phyloP scores from a whole-genome alignment of 2,113 vertebrate genomes.

The Prochilodus magdalenae region DNA sequence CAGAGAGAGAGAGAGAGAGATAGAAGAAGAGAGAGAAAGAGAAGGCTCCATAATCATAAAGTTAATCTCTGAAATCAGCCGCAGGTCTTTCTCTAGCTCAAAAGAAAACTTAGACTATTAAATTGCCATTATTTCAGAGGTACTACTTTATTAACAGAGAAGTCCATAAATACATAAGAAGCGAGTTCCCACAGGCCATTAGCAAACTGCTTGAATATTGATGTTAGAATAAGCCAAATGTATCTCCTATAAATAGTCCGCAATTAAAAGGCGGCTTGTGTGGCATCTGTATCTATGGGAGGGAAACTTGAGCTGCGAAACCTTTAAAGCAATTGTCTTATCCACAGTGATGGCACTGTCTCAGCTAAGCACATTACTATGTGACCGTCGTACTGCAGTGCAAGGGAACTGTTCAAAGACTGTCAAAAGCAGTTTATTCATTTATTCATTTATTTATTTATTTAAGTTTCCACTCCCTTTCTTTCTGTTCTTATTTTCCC shows the following conservation, averaged over 20 bases:
- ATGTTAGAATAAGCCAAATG: neutral
- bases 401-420: neutral
- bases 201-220: neutral
- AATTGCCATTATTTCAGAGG: neutral
- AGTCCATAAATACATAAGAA: constrained; percentile 3
- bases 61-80: neutral
- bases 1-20: neutral
- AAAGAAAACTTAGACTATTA: neutral
- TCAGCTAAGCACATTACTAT: constrained; percentile 10
- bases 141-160: constrained; percentile 4
- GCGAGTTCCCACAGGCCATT: neutral
- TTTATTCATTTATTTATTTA: neutral
- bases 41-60: neutral
- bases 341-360: neutral
- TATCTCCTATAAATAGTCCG: neutral
- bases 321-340: neutral
- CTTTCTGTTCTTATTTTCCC: neutral
- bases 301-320: neutral
- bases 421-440: constrained; percentile 8
- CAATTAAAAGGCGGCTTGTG: neutral
- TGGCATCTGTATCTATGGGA: neutral
- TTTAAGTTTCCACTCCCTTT: neutral
- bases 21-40: neutral
- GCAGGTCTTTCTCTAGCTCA: neutral
- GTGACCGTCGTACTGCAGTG: neutral